Base-by-base conservation (phyloP, 2,797 vertebrate genomes). In the Gila robusta region DNA sequence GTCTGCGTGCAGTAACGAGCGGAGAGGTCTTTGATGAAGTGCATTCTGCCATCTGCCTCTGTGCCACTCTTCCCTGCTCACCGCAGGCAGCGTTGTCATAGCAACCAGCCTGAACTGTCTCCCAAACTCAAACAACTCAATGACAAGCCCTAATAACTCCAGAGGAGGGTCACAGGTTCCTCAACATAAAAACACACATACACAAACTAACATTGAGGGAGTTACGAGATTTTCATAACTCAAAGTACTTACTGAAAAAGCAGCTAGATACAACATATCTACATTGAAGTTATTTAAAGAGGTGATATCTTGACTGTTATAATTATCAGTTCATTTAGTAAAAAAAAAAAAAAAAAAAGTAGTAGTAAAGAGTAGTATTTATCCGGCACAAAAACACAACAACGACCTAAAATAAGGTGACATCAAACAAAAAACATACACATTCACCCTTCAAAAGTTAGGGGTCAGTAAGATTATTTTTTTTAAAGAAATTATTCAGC, bases 1-100 rank as follows among this genome's bases (percentile, higher is more conserved):
- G 86, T 85, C 90, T 89, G 84, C 76, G 59, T 88, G 83, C 79
- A 39, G 87, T 89, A 89, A 89, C 67, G 82, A 86, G 89, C 66
- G 16, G 84, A 89, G 86, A 89, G 83, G 86, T 90, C 89, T 90
- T 83, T 87, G 89, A 87, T 86, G 83, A 81, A 89, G 85, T 56
- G 73, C 52, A 72, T 41, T 66, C 64, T 81, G 83, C 90, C 90
- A 89, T 91, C 90, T 91, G 90, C 86, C 82, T 91, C 84, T 69
- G 70, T 85, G 67, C 79, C 79, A 71, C 83, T 82, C 81, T 87
- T 28, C 78, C 82, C 87, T 83, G 67, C 4, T 83, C 87, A 82
- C 87, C 47, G 49, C 81, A 78, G 89, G 87, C 82, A 71, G 28
- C 82, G 87, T 91, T 64, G 87, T 70, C 87, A 89, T 84, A 88